These are phyloP conservation scores for Bombycilla garrulus DNA, from an alignment of 2,113 vertebrate species.

Conservation along the genomic window DNA sequence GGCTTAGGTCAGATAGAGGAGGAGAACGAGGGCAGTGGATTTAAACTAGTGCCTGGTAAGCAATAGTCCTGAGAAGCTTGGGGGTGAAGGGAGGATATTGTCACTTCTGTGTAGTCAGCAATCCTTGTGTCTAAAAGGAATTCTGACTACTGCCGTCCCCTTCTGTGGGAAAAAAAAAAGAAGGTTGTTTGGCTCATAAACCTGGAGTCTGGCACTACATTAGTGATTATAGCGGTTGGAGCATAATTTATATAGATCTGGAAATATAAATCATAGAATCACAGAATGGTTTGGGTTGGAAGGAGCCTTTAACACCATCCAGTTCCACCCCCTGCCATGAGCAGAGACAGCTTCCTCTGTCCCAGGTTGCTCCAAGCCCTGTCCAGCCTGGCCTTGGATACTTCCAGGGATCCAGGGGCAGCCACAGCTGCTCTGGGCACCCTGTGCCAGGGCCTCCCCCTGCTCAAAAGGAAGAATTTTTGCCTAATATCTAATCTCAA, in stretches of 20 bases:
- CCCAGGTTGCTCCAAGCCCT: neutral
- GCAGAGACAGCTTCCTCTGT: neutral
- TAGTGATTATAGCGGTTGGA: neutral
- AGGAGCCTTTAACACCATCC: neutral
- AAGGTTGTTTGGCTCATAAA: neutral
- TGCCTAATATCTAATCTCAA: neutral
- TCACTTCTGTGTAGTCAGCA: neutral
- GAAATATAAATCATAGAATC: neutral
- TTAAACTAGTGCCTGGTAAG: conserved; percentile 83
- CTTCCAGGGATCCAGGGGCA: neutral
- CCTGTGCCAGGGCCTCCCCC: neutral
- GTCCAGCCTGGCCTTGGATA: neutral
- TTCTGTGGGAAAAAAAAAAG: neutral
- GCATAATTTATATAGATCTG: neutral
- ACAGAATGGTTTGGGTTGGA: neutral
- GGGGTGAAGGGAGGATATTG: neutral
- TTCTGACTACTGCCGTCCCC: neutral
- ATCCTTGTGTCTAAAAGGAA: neutral
- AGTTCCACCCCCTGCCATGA: neutral
- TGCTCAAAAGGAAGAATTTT: neutral
- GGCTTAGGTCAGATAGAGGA: conserved; percentile 78
- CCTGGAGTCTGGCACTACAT: neutral
- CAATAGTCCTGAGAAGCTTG: neutral
- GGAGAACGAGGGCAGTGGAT: conserved; percentile 75
- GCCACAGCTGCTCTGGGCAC: neutral